These are phyloP conservation scores for Tolmerus cingulatus DNA, from an alignment of 2,888 invertebrate genomes.

Conservation along the genomic window DNA sequence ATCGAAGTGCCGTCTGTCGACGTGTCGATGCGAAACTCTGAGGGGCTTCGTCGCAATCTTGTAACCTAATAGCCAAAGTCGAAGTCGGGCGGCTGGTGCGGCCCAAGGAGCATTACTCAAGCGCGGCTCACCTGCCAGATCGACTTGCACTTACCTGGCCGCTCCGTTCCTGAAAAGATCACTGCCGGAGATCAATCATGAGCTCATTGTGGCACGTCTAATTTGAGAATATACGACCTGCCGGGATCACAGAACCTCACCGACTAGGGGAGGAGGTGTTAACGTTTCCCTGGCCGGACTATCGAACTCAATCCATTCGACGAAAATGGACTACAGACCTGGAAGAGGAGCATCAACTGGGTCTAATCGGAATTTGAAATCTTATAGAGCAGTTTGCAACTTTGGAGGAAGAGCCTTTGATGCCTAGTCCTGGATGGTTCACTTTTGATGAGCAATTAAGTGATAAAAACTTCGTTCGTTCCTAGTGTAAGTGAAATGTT, in stretches of 20 bases:
- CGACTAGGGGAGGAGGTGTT: constrained; percentile 44
- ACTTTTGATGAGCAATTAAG: constrained; percentile 20
- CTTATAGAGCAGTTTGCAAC: not conserved
- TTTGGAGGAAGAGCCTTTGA: not conserved
- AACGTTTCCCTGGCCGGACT: constrained; percentile 20
- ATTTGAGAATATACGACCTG: constrained; percentile 43
- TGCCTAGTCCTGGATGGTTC: constrained; percentile 6
- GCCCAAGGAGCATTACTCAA: not conserved
- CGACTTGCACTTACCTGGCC: constrained; percentile 8
- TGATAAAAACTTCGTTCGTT: not conserved
- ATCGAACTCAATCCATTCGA: not conserved
- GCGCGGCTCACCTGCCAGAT: constrained; percentile 3
- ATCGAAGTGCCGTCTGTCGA: not conserved
- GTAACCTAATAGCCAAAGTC: not conserved
- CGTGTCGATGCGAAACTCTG: constrained; percentile 11
- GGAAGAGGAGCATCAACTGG: not conserved
- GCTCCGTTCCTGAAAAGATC: not conserved
- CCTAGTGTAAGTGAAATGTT: not conserved
- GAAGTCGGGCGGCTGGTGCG: not conserved
- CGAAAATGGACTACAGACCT: not conserved
- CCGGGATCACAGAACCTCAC: constrained; percentile 28
- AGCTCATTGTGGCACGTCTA: constrained; percentile 45
- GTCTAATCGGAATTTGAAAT: constrained; percentile 20
- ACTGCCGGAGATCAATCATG: constrained; percentile 44
- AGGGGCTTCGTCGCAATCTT: not conserved